A percentile compares a stretch with the other conserved stretches of the same genome.
phyloP scores from a whole-genome alignment of 2,888 invertebrate genomes.

The Agriopis leucophaearia region DNA sequence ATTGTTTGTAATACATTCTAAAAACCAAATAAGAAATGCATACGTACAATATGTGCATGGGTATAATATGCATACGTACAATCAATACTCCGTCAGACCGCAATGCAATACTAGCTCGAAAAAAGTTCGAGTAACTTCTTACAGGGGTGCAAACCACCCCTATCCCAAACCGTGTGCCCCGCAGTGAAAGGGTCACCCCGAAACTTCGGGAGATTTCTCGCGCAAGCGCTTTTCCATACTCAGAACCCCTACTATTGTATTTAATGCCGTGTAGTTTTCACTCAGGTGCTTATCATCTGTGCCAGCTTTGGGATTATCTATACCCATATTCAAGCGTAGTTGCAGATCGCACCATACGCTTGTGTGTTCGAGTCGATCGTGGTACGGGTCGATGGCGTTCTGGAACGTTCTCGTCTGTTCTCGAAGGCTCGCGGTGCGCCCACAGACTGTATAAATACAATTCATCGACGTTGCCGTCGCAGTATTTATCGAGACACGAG shows the following conservation, averaged over 20 bases:
- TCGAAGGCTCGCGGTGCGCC: constrained; percentile 66
- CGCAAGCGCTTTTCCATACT: constrained; percentile 41
- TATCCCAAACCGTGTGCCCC: constrained; percentile 2
- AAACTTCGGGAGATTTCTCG: constrained; percentile 36
- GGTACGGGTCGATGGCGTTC: constrained; percentile 46
- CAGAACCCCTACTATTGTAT: constrained; percentile 21
- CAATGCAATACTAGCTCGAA: background rate
- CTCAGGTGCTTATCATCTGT: background rate
- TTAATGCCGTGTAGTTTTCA: background rate
- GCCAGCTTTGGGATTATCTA: background rate
- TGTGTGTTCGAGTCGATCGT: constrained; percentile 18
- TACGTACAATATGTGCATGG: too few species aligned
- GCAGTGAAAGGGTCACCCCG: constrained; percentile 16
- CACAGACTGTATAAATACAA: constrained; percentile 72
- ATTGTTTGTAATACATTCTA: background rate
- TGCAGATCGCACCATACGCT: constrained; percentile 13
- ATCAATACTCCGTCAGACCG: background rate
- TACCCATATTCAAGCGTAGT: background rate
- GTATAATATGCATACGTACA: background rate
- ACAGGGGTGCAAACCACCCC: constrained; percentile 19
- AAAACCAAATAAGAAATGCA: background rate
- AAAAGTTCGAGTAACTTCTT: constrained; percentile 17
- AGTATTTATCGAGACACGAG: constrained; percentile 72
- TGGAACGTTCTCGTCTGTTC: constrained; percentile 60
- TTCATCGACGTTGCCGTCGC: constrained; percentile 56